These are phyloP conservation scores for Phalangium opilio DNA, from an alignment of 2,888 invertebrate genomes.

Conservation along the genomic window DNA sequence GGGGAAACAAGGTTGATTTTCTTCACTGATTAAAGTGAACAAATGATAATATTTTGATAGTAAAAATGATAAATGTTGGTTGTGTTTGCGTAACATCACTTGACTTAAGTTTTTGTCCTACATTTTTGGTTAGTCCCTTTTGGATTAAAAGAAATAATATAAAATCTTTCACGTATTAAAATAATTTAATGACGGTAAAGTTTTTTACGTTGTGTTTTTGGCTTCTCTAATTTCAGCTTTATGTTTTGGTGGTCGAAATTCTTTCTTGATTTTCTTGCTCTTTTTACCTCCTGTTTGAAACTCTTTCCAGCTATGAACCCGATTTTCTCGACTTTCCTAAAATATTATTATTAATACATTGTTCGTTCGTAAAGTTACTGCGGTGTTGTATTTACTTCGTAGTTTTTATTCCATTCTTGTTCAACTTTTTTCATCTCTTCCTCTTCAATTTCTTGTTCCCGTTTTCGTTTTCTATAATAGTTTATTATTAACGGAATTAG, in stretches of 20 bases:
- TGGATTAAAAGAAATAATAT: no score
- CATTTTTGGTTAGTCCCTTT: no score
- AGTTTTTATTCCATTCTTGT: conserved; percentile 96
- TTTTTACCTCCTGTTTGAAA: conserved; percentile 69
- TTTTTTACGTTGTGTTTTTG: no score
- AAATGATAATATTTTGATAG: no score
- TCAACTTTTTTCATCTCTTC: conserved; percentile 78
- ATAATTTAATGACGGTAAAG: no score
- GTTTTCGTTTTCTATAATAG: conserved; percentile 56
- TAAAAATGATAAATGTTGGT: no score
- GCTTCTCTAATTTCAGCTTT: conserved; percentile 67
- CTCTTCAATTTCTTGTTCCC: conserved; percentile 82
- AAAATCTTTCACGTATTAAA: no score
- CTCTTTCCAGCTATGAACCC: conserved; percentile 83
- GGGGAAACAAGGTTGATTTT: no score
- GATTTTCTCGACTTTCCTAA: conserved; percentile 72
- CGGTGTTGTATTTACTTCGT: conserved; percentile 45
- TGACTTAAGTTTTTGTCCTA: no score
- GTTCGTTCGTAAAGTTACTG: no score
- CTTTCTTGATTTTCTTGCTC: conserved; percentile 53
- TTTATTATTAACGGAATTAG: neutral
- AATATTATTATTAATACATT: conserved; percentile 20
- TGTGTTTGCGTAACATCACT: no score
- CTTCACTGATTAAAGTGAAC: no score
- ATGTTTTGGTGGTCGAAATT: conserved; percentile 80